Conservation (phyloP, 1,140 invertebrate genomes). For the Zaprionus tsacasi region DNA sequence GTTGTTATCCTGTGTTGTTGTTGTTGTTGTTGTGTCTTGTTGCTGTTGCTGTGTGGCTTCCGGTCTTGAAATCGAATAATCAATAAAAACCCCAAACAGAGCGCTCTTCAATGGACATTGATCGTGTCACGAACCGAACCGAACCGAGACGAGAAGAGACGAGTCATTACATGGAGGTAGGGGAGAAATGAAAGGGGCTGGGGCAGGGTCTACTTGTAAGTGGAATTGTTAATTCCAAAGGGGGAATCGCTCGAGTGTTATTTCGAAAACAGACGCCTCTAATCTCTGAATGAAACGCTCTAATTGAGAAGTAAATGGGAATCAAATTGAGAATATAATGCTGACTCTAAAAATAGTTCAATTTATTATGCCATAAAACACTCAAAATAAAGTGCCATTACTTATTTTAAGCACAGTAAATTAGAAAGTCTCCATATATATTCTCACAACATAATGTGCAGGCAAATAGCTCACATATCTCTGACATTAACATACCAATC, state of each 20-base stretch:
- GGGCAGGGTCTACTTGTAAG: constrained; percentile 2
- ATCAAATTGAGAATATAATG: not conserved
- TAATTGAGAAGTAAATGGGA: constrained; percentile 3
- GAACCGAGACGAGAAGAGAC: not conserved
- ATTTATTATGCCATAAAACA: constrained; percentile 2
- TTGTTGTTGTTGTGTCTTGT: too few relatives aligned
- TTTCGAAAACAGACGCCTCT: constrained; percentile 8
- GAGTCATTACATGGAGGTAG: constrained; percentile 13
- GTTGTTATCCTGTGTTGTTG: constrained; percentile 54
- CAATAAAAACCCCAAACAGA: constrained; percentile 53
- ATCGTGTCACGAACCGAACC: constrained; percentile 41
- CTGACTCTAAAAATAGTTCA: not conserved
- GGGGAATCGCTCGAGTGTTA: constrained; percentile 10
- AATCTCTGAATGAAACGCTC: constrained; percentile 8
- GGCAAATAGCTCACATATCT: constrained; percentile 12
- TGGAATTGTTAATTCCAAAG: constrained; percentile 15
- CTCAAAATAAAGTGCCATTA: not conserved
- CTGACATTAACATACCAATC: constrained; percentile 10
- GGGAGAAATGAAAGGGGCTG: not conserved
- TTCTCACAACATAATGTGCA: not conserved
- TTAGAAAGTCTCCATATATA: constrained; percentile 8
- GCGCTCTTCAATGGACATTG: constrained; percentile 64
- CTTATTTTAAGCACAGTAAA: not conserved
- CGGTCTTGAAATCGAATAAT: constrained; percentile 71
- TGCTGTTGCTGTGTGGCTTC: constrained; percentile 68